Evolutionary conservation across 2,797 vertebrate genomes (phyloP).

Genomic region (Pseudomugil gertrudae): DNA sequence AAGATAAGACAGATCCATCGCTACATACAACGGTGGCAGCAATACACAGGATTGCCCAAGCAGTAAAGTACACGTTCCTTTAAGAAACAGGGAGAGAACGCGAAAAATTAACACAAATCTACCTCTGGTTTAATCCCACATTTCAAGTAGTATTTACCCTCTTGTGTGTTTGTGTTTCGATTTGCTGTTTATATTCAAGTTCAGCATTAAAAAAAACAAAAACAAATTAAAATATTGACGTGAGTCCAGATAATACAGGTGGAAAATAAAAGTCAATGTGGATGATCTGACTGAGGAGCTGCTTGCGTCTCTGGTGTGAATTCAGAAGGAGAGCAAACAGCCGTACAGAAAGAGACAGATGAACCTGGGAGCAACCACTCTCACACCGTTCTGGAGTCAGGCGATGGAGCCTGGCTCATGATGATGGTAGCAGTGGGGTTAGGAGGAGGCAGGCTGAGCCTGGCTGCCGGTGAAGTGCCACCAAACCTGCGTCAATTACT

Average conservation of each 20-base stretch:
- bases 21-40: conserved; percentile 79
- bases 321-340: conserved; percentile 55
- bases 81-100: conserved; percentile 91
- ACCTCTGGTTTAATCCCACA: conserved; percentile 79
- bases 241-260: conserved; percentile 85
- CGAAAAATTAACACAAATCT: conserved; percentile 65
- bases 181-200: conserved; percentile 87
- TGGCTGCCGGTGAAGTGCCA: conserved; percentile 37
- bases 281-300: conserved; percentile 14
- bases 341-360: neutral
- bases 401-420: neutral
- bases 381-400: conserved; percentile 28
- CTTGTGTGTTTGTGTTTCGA: conserved; percentile 71
- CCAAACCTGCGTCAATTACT: conserved; percentile 56
- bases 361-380: neutral
- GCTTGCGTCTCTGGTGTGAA: conserved; percentile 49
- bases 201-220: conserved; percentile 84
- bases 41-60: conserved; percentile 92
- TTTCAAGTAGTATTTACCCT: conserved; percentile 92
- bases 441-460: conserved; percentile 28
- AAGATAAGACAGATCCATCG: conserved; percentile 76
- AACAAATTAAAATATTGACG: conserved; percentile 68
- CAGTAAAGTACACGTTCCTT: conserved; percentile 92
- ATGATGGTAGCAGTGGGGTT: neutral
- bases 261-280: conserved; percentile 5